phyloP scores from a whole-genome alignment of 2,113 vertebrate species.

The Uropsilus gracilis region DNA sequence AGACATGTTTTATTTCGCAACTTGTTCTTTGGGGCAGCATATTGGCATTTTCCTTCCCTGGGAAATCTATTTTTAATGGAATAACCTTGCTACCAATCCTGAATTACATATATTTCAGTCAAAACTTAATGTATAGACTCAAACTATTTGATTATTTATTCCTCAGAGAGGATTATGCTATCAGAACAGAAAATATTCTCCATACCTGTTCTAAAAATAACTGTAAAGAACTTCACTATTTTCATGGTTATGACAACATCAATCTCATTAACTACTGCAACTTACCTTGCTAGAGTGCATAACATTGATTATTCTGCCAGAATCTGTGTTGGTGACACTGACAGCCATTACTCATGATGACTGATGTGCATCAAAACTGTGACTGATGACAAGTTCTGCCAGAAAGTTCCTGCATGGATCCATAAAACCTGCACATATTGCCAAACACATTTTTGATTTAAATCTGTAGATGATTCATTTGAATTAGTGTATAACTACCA shows the following conservation, averaged over 20 bases:
- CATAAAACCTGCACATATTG: slow-evolving; percentile 72
- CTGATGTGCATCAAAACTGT: slow-evolving; percentile 80
- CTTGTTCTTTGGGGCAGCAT: neutral
- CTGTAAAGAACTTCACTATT: slow-evolving; percentile 65
- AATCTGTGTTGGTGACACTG: slow-evolving; percentile 73
- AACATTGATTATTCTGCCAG: slow-evolving; percentile 79
- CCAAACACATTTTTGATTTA: slow-evolving; percentile 80
- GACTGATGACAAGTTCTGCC: slow-evolving; percentile 72
- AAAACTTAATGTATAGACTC: neutral
- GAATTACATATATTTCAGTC: slow-evolving; percentile 9
- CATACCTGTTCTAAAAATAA: slow-evolving; percentile 48
- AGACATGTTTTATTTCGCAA: slow-evolving; percentile 8
- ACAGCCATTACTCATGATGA: slow-evolving; percentile 81
- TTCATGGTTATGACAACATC: slow-evolving; percentile 76
- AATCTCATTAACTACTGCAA: slow-evolving; percentile 78
- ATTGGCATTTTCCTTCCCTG: slow-evolving; percentile 2
- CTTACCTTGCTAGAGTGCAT: slow-evolving; percentile 71
- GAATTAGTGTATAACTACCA: slow-evolving; percentile 70
- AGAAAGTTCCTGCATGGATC: slow-evolving; percentile 73
- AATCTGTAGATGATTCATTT: slow-evolving; percentile 78
- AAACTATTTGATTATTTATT: slow-evolving; percentile 42
- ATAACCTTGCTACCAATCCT: slow-evolving; percentile 25
- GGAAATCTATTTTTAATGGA: slow-evolving; percentile 59
- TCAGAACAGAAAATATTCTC: slow-evolving; percentile 37
- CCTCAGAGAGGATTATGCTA: slow-evolving; percentile 3